Conservation (phyloP, 1,140 invertebrate genomes). For the Saccostrea glomerata region DNA sequence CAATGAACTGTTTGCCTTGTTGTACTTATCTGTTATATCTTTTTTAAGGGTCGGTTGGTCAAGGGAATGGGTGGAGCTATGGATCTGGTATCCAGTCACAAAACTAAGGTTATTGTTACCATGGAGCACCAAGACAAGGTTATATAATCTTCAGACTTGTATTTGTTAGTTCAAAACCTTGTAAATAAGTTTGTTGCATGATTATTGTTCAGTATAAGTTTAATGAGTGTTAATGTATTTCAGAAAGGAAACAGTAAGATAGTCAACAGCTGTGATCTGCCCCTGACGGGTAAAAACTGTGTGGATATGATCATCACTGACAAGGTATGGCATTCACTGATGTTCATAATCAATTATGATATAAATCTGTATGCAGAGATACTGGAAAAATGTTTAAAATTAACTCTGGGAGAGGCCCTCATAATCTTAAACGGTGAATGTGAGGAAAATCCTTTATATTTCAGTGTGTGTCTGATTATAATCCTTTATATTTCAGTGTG, state of each 20-base stretch:
- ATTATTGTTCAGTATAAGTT: neutral
- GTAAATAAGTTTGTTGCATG: neutral
- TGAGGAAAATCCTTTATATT: too few relatives aligned
- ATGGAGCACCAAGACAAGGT: constrained; percentile 97
- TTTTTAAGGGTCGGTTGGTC: constrained; percentile 92
- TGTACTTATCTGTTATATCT: neutral
- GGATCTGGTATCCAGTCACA: constrained; percentile 94
- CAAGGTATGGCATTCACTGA: constrained; percentile 83
- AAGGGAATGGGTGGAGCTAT: constrained; percentile 99
- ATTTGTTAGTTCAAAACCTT: neutral
- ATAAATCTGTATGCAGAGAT: constrained; percentile 83
- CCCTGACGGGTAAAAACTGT: constrained; percentile 95
- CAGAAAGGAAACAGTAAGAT: constrained; percentile 94
- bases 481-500: neutral
- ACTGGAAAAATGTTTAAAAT: too few relatives aligned
- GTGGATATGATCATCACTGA: constrained; percentile 99
- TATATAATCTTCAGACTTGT: neutral
- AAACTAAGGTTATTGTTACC: constrained; percentile 95
- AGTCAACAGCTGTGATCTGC: constrained; percentile 91
- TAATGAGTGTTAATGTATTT: constrained; percentile 11
- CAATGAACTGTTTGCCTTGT: too few relatives aligned
- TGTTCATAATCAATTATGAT: constrained; percentile 52
- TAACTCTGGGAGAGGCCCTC: too few relatives aligned
- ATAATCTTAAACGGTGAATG: too few relatives aligned
- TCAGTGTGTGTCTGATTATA: too few relatives aligned